These are phyloP conservation scores for Anagrus nilaparvatae DNA, from an alignment of 1,140 invertebrate species.

Conservation along the genomic window DNA sequence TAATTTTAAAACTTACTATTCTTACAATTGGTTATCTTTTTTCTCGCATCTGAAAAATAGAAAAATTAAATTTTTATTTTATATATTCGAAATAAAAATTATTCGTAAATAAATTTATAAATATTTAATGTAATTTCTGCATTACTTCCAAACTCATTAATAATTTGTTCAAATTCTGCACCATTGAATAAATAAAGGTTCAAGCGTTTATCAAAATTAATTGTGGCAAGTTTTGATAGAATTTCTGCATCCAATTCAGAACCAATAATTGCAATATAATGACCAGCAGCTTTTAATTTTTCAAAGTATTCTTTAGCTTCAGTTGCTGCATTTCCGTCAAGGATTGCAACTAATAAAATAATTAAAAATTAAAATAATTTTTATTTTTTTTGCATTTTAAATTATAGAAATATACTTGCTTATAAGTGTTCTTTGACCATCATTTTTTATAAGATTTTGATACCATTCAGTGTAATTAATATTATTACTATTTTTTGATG, in stretches of 20 bases:
- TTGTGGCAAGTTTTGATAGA: conserved; percentile 18
- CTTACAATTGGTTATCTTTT: no score
- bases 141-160: no score
- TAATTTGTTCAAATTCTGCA: conserved; percentile 13
- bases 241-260: conserved; percentile 17
- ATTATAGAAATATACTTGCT: conserved; percentile 13
- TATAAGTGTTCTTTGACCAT: conserved; percentile 20
- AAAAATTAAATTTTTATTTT: no score
- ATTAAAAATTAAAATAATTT: conserved; percentile 6
- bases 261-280: conserved; percentile 20
- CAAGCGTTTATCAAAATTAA: conserved; percentile 17
- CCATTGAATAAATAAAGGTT: conserved; percentile 21
- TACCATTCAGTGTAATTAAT: conserved; percentile 9
- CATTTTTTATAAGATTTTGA: conserved; percentile 17
- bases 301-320: conserved; percentile 13
- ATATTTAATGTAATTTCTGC: no score
- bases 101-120: no score
- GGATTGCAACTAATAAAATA: conserved; percentile 19
- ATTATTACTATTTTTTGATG: not conserved
- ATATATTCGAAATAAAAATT: no score
- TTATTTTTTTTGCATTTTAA: conserved; percentile 1
- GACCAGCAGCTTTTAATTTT: conserved; percentile 18
- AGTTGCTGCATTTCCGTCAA: conserved; percentile 17
- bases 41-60: no score
- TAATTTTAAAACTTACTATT: no score